Conservation (phyloP, 2,888 invertebrate genomes). For the Parnassius mnemosyne region DNA sequence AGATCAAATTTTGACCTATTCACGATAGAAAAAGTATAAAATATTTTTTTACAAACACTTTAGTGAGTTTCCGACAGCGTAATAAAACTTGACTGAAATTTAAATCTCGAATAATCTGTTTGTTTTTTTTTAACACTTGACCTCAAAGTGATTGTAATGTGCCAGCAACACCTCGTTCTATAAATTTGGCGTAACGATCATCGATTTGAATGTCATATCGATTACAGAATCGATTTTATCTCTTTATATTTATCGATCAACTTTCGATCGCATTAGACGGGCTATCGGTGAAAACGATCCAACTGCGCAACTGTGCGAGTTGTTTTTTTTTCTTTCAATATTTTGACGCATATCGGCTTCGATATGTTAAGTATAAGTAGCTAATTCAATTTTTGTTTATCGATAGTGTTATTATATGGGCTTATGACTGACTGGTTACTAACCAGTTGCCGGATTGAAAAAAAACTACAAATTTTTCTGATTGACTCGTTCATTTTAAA, state of each 20-base stretch:
- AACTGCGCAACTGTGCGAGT: constrained; percentile 5
- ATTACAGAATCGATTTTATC: constrained; percentile 20
- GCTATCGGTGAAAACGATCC: not conserved
- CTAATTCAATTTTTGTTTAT: constrained; percentile 5
- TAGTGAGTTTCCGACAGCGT: too few relatives aligned
- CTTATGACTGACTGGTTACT: not conserved
- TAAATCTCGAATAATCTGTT: not conserved
- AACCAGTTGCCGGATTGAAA: not conserved
- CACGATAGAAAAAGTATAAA: too few relatives aligned
- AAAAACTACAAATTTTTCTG: too few relatives aligned
- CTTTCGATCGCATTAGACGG: constrained; percentile 15
- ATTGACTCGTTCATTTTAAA: too few relatives aligned
- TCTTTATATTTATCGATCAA: constrained; percentile 25
- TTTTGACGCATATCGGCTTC: not conserved
- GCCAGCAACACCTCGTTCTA: not conserved
- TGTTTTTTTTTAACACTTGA: not conserved
- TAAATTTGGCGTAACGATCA: constrained; percentile 7
- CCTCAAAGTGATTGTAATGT: not conserved
- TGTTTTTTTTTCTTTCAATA: constrained; percentile 4
- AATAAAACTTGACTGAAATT: too few relatives aligned
- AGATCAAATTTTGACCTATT: too few relatives aligned
- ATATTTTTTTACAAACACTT: too few relatives aligned
- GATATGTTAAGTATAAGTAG: not conserved
- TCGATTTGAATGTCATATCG: constrained; percentile 14
- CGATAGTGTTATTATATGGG: not conserved